Evolutionary conservation across 1,140 invertebrate species (phyloP), one percentile per base, ranked within the genome.

Genomic region (Mylabris phalerata): DNA sequence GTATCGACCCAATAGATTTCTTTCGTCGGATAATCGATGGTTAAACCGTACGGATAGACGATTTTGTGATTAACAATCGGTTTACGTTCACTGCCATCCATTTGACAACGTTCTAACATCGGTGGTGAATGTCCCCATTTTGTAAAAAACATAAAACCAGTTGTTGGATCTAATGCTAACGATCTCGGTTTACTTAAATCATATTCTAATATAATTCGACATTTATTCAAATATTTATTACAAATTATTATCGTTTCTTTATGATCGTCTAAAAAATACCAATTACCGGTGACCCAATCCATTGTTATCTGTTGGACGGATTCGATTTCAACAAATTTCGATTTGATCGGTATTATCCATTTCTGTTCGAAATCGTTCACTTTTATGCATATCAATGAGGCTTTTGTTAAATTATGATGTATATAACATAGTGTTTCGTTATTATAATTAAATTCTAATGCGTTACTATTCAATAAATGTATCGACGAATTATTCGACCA

Each of bases 211-310:
- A 83, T 67, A 57, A 88, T 80, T 55, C 83, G 79, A 74, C 88
- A 86, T 73, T 79, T 78, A 52, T 73, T 73, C 71, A 88, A 78
- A 32, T 76, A 75, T 63, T 75, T 77, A 55, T 78, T 82, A 76
- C 84, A 95, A 63, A 85, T 77, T 75, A 84, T 89, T 67, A 90
- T 80, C 75, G 84, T 75, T 75, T 89, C 81, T 69, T 84, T 75
- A 64, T 80, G 75, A 75, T 84, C 82, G 74, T 94, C 92, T 52
- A 90, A 74, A 65, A 94, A 83, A 76, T 95, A 96, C 82, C 92
- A 87, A 73, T 90, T 92, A 59, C 83, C 80, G 39, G 86, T 82
- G 13, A 94, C 76, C 92, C 92, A 95, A 73, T 95, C 92, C 57
- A 90, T 77, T 2, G 87, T 84, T 47, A 94, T 74, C 68, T 89